Evolutionary conservation across 2,113 vertebrate species (phyloP).

Genomic region (Seriola dumerili): DNA sequence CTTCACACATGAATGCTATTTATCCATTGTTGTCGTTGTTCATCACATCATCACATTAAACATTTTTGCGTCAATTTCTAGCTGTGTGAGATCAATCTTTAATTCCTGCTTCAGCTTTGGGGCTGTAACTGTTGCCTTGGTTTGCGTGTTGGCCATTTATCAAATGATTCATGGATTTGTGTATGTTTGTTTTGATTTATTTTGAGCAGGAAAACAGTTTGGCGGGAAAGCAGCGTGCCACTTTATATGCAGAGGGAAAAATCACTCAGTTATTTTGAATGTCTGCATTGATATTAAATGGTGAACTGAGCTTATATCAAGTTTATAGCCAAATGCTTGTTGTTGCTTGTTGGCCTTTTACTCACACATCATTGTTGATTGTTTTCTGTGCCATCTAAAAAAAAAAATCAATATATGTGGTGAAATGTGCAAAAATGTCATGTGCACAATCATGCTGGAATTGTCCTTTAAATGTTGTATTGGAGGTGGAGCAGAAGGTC

Average conservation of each 20-base stretch:
- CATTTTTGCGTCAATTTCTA: not conserved
- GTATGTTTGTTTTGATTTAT: slow-evolving; percentile 41
- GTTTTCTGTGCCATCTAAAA: not conserved
- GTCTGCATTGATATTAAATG: slow-evolving; percentile 6
- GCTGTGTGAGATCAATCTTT: slow-evolving; percentile 21
- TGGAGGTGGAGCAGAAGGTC: slow-evolving; percentile 32
- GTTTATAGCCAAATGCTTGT: not conserved
- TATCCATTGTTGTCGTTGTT: not conserved
- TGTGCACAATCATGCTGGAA: not conserved
- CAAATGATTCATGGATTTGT: slow-evolving; percentile 47
- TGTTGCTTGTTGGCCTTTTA: not conserved
- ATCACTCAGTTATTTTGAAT: not conserved
- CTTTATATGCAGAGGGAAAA: slow-evolving; percentile 18
- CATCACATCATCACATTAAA: slow-evolving; percentile 14
- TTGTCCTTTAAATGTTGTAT: slow-evolving; percentile 16
- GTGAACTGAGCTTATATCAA: not conserved
- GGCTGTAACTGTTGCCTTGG: slow-evolving; percentile 10
- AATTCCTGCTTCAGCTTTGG: slow-evolving; percentile 25
- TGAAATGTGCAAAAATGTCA: not conserved
- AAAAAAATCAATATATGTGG: not conserved
- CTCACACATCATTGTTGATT: not conserved
- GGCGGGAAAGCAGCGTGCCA: slow-evolving; percentile 3
- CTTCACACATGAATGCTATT: slow-evolving; percentile 2
- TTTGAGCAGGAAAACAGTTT: slow-evolving; percentile 20
- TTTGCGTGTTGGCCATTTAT: slow-evolving; percentile 48